Evolutionary conservation across 1,140 invertebrate genomes (phyloP).

Genomic region (silkworm (Bombyx mori)): DNA sequence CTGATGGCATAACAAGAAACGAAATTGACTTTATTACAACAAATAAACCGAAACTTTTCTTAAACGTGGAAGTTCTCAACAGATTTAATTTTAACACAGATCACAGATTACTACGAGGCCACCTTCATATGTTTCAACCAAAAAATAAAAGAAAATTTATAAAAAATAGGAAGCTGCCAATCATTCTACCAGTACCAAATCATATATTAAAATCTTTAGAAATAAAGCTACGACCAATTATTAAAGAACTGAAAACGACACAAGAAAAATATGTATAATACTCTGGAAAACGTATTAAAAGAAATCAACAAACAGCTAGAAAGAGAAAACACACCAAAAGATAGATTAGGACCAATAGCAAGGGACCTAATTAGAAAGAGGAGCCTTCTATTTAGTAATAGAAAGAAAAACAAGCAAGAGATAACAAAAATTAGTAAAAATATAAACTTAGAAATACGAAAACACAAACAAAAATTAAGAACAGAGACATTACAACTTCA

Average conservation of each 20-base stretch:
- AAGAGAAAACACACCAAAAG: constrained; percentile 11
- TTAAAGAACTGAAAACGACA: constrained; percentile 5
- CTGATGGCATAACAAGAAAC: constrained; percentile 25
- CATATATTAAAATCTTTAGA: constrained; percentile 15
- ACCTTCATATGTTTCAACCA: constrained; percentile 15
- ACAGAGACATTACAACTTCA: constrained; percentile 9
- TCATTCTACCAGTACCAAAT: constrained; percentile 9
- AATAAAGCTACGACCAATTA: constrained; percentile 5
- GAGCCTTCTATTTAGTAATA: constrained; percentile 12
- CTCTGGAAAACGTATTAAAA: constrained; percentile 18
- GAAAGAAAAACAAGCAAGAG: constrained; percentile 13
- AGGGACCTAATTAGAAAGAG: constrained; percentile 18
- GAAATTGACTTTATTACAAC: constrained; percentile 33
- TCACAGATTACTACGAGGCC: constrained; percentile 27
- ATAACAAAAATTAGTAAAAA: constrained; percentile 19
- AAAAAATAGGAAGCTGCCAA: constrained; percentile 10
- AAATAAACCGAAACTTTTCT: constrained; percentile 28
- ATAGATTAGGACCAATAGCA: constrained; percentile 20
- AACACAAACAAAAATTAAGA: constrained; percentile 13
- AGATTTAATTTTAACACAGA: constrained; percentile 26
- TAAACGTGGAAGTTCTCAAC: constrained; percentile 24
- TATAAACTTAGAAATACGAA: constrained; percentile 17
- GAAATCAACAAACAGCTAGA: constrained; percentile 6
- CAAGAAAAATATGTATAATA: constrained; percentile 21
- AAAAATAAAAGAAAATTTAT: constrained; percentile 18